Percentiles rank a stretch among this genome's conserved stretches.
phyloP scores from a whole-genome alignment of 2,888 invertebrate species.

The Petrolisthes cinctipes region DNA sequence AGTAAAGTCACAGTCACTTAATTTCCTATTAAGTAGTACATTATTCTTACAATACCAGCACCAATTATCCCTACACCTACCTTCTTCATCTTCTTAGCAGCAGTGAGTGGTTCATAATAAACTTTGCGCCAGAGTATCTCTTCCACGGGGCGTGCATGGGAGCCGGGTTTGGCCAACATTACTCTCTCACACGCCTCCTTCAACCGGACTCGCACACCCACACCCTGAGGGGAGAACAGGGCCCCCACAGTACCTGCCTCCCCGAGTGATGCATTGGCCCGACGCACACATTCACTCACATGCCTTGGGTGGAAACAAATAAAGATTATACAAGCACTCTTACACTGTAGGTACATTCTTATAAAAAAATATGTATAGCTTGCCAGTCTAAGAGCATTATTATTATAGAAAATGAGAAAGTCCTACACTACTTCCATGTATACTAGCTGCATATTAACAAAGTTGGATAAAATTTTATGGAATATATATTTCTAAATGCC shows the following conservation, averaged over 20 bases:
- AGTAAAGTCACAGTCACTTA: background rate
- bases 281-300: slow-evolving; percentile 62
- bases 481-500: too few species aligned
- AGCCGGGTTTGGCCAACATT: slow-evolving; percentile 38
- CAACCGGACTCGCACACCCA: slow-evolving; percentile 55
- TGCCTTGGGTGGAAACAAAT: slow-evolving; percentile 30
- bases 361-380: background rate
- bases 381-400: background rate
- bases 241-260: slow-evolving; percentile 50
- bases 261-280: slow-evolving; percentile 49
- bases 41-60: background rate
- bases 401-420: background rate
- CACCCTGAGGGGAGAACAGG: slow-evolving; percentile 52
- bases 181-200: slow-evolving; percentile 59
- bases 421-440: background rate
- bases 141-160: slow-evolving; percentile 56
- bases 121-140: slow-evolving; percentile 63
- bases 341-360: background rate
- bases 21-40: background rate
- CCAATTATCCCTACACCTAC: slow-evolving; percentile 13
- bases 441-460: too few species aligned
- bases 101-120: slow-evolving; percentile 57
- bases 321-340: background rate
- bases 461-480: too few species aligned
- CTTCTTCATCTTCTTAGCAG: slow-evolving; percentile 61